These are phyloP conservation scores for Podabrus alpinus DNA, from an alignment of 2,888 invertebrate genomes.

Conservation along the genomic window DNA sequence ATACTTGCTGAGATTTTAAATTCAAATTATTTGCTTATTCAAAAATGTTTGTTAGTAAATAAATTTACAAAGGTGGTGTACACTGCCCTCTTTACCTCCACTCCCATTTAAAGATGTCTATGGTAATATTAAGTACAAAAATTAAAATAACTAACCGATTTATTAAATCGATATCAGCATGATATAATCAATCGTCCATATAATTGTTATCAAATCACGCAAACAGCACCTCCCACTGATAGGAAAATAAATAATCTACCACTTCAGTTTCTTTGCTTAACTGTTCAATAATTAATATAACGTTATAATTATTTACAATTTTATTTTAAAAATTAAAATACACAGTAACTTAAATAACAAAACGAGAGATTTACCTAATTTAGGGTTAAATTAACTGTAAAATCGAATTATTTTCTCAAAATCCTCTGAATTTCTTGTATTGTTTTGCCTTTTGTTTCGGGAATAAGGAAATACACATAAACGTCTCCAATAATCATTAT, in stretches of 20 bases:
- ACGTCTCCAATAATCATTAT: constrained; percentile 45
- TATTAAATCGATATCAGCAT: background rate
- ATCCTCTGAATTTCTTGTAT: constrained; percentile 48
- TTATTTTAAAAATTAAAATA: background rate
- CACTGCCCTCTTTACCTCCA: no score
- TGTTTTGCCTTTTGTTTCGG: constrained; percentile 51
- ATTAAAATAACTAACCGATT: background rate
- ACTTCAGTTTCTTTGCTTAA: background rate
- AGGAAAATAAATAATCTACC: background rate
- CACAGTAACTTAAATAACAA: background rate
- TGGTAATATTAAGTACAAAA: no score
- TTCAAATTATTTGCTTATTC: no score
- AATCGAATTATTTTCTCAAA: constrained; percentile 29
- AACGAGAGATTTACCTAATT: background rate
- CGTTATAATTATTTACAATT: background rate
- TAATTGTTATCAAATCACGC: background rate
- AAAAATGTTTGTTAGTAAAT: no score
- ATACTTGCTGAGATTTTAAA: no score
- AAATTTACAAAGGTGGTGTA: no score
- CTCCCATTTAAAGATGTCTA: no score
- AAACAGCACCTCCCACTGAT: background rate
- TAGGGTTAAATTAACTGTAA: background rate
- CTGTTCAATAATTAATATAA: background rate
- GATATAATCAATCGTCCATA: background rate
- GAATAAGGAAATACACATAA: constrained; percentile 42